Base-by-base conservation (phyloP, 2,888 invertebrate species). In the Mylabris sibirica region DNA sequence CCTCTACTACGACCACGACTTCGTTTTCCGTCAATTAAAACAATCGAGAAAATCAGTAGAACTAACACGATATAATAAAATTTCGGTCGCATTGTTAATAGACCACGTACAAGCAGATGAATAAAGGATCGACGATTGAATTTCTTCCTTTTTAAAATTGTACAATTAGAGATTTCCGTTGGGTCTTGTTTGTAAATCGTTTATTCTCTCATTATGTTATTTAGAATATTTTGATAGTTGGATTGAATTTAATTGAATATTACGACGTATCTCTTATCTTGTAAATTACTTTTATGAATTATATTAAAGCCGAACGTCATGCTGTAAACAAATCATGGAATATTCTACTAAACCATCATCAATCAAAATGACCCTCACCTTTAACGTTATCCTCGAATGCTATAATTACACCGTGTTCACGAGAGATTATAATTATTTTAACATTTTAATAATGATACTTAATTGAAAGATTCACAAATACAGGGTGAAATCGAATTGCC, bases 1-100 rank as follows among this genome's bases (percentile, higher is more conserved):
- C 70, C 68, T 6, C 70, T 41, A 63, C 68, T 66, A 8, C 70
- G 67, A 2, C 70, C 66, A 59, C 70, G 53, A 9, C 67, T 67
- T 1, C 70, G 49, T 63, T 68, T 68, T 5, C 60, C 59, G 9
- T 60, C 63, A 30, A 53, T 57, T 12, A 59, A 20, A 59, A 24
- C 20, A 3, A 38, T 34, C 17, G 30, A n/a, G n/a, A 60, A 49
- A 59, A 63, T 9, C 30, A 69, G 38, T 57, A 63, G n/a, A 20
- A 64, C 2, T 14, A 38, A 34, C 17, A 59, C 41, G 8, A 62
- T 38, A 11, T 6, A n/a, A 11, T 14, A 20, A 11, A 12, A 35
- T 38, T 64, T 64, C 14, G 63, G 35, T 35, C 44, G 59, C 69
- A 69, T 69, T 49, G 59, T 69, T 38, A 17, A 30, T 35, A 17